Base-by-base conservation (phyloP, 1,140 invertebrate genomes). In the Fopius arisanus region DNA sequence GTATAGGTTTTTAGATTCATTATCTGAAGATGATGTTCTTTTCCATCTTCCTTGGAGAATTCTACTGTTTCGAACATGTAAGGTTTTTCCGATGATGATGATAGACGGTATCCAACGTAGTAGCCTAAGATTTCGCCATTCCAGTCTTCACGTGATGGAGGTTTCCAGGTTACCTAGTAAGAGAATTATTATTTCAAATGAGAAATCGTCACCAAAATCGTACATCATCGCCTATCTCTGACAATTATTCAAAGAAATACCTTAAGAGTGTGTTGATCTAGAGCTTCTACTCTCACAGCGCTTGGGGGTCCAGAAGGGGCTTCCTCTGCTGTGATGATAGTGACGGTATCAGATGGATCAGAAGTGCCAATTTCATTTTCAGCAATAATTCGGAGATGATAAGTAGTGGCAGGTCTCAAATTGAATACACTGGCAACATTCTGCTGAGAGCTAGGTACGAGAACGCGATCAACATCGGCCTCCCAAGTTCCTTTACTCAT, bases 291-390 rank as follows among this genome's bases (percentile, higher is more conserved):
- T 80, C 93, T 92, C 2, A 98, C 93, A 70, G 92, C 92, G 66
- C 92, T 94, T 67, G 94, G 94, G 75, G 94, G 93, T 51, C 94
- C 95, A 78, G 93, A 94, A 1, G 95, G 95, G n/a, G 92, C 93
- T 92, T 98, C 97, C 89, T 98, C 97, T 26, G 96, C 95, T 29
- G 97, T 98, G 63, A 96, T 96, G 74, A 98, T 97, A 0, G 95
- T 96, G 0, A 98, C 94, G 7, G 94, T 95, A 78, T 96, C 94
- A 0, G 96, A 98, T 0, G 97, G 95, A 80, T 96, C 93, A 2
- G 96, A 96, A 0, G 92, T 91, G 21, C 97, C 97, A 75, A 99
- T 94, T 86, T 96, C 95, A 84, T 99, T 99, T 88, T 97, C 95
- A 75, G 96, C 97, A 7, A 97, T 93, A 75, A 98, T 95, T 67